Conservation (phyloP, 2,113 vertebrate genomes). For the Pandion haliaetus region DNA sequence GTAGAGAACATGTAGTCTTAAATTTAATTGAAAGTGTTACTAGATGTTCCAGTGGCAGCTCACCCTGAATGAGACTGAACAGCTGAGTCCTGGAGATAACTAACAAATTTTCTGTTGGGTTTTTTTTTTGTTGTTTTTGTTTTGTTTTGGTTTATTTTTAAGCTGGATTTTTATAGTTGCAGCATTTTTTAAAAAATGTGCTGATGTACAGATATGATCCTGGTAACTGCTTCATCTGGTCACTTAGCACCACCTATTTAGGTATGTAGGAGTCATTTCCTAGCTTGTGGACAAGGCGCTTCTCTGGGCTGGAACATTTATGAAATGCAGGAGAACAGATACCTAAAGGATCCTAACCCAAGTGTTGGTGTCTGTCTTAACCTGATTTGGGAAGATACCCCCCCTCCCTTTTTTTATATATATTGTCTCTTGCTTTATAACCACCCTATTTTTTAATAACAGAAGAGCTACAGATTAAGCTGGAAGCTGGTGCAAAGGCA, state of each 20-base stretch:
- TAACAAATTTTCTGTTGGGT: neutral
- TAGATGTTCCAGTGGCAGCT: neutral
- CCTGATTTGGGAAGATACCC: neutral
- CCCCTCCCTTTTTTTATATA: rapidly evolving
- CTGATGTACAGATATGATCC: neutral
- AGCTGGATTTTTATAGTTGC: neutral
- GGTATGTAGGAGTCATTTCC: neutral
- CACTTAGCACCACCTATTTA: neutral
- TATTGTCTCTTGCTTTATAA: neutral
- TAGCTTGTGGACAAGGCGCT: neutral
- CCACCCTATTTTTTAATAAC: neutral
- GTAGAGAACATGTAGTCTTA: neutral
- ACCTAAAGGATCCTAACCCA: neutral
- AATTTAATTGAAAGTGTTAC: neutral
- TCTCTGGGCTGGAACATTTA: neutral
- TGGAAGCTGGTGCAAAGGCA: neutral
- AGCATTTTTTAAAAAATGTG: neutral
- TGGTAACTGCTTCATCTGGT: neutral
- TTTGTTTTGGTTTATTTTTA: neutral
- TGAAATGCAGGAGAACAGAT: neutral
- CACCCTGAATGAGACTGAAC: neutral
- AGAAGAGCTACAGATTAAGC: neutral
- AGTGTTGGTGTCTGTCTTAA: neutral
- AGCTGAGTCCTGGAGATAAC: neutral
- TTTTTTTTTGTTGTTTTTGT: neutral